Evolutionary conservation across 2,888 invertebrate species (phyloP), one percentile per base, ranked within the genome.

Genomic region (Gastracanthus pulcherrimus): DNA sequence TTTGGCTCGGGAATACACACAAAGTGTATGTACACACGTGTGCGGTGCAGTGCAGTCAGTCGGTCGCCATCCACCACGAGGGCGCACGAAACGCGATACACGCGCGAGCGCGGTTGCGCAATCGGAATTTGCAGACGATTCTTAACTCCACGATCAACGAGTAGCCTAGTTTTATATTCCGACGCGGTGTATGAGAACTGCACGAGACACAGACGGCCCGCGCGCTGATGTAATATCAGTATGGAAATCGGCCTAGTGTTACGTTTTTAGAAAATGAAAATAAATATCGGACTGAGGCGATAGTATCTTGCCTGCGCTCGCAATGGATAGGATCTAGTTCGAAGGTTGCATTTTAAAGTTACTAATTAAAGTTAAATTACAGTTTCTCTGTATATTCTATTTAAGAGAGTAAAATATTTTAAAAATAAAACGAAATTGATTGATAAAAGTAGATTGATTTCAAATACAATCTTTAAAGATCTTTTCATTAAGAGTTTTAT

Each of bases 101-200:
- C 51, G 48, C 38, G 74, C 55, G 19, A 62, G 81, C 66, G 36
- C 74, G 48, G 62, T 82, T 76, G 72, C 76, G 69, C 80, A 76
- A 76, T 66, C 29, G 31, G 64, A 36, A 71, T 71, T 71, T 34
- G 51, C 62, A 71, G 70, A 71, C 62, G 48, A 71, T 51, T 51
- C 64, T 78, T 64, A 60, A 60, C 45, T 69, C 45, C 31, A 45
- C 34, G 60, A 77, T 70, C 76, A 38, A 23, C n/a, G 69, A 66
- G 19, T 41, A 71, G 64, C 78, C 78, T 55, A 71, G 78, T 79
- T 79, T 69, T 60, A 60, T 36, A 19, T 31, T 62, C 13, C 48
- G 34, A 3, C 23, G 45, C 26, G 6, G 19, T 31, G 62, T 4
- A 16, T 48, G 48, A 45, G 67, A 38, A 34, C 29, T 3, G 13